phyloP scores from a whole-genome alignment of 1,140 invertebrate genomes.

The Calliphora vicina region DNA sequence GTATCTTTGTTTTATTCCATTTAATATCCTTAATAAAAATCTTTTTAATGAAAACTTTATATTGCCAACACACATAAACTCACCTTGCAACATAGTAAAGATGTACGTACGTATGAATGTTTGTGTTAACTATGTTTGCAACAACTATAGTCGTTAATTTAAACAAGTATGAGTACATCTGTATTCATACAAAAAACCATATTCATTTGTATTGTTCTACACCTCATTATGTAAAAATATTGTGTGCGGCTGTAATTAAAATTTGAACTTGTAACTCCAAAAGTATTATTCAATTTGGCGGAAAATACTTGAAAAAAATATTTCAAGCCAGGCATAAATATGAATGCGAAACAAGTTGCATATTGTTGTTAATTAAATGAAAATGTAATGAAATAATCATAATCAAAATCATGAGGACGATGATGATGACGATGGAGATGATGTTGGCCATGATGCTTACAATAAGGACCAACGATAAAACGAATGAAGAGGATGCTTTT shows the following conservation, averaged over 20 bases:
- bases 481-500: background rate
- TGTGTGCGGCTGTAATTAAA: conserved; percentile 14
- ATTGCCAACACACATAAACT: background rate
- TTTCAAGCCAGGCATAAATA: background rate
- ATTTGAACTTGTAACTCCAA: conserved; percentile 32
- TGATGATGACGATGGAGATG: background rate
- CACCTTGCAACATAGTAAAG: background rate
- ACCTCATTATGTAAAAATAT: background rate
- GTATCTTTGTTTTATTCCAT: no score
- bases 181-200: background rate
- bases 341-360: conserved; percentile 13
- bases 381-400: conserved; percentile 30
- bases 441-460: background rate
- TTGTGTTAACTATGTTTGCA: no score
- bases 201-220: background rate
- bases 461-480: background rate
- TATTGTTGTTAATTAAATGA: conserved; percentile 31
- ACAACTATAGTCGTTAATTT: background rate
- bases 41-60: background rate
- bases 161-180: background rate
- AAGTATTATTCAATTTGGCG: conserved; percentile 32
- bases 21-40: no score
- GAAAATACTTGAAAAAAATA: conserved; percentile 14
- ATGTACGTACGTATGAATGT: background rate
- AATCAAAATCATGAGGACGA: background rate